Evolutionary conservation across 2,797 vertebrate genomes (phyloP), one percentile per base, ranked within the genome.

Genomic region (Adelosebastes latens): DNA sequence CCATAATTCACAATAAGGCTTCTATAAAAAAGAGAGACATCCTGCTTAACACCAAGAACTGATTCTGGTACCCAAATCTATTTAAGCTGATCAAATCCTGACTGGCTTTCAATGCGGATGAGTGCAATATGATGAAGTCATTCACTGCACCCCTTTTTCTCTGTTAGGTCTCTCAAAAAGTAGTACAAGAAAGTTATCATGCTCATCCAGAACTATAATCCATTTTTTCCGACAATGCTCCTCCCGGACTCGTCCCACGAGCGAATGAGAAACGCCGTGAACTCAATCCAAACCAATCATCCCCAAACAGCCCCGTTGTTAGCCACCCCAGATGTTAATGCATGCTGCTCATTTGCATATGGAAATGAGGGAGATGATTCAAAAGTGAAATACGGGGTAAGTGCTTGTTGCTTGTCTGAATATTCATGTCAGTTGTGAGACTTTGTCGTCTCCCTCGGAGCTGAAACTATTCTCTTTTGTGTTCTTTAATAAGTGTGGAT

Each of bases 341-440:
- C 66, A 74, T 67, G 78, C 74, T 69, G 53, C 76, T 90, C 42
- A 91, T 92, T 89, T 94, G 82, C 88, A 91, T 93, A 91, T 93
- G 81, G 83, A 89, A 92, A 94, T 91, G 55, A 87, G 32, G 42
- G 53, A 22, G 72, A 87, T 71, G 78, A 91, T 93, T 87, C 83
- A 86, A 82, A 89, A 80, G 76, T 76, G 69, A 90, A 90, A 85
- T 60, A 55, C 77, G 56, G 81, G 63, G 29, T 64, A 89, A 91
- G 70, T 71, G 59, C 20, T 70, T 78, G 66, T 83, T 85, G 68
- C 20, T 52, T 39, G 60, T 66, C 34, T 75, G 49, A 82, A 72
- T 67, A 75, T 87, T 80, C 53, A 34, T 77, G 63, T 73, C 62
- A 68, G 64, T 6, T 5, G 60, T 61, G 36, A 66, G 58, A 82